These are phyloP conservation scores for Panthera leo DNA, from an alignment of 2,113 vertebrate species.

Conservation along the genomic window DNA sequence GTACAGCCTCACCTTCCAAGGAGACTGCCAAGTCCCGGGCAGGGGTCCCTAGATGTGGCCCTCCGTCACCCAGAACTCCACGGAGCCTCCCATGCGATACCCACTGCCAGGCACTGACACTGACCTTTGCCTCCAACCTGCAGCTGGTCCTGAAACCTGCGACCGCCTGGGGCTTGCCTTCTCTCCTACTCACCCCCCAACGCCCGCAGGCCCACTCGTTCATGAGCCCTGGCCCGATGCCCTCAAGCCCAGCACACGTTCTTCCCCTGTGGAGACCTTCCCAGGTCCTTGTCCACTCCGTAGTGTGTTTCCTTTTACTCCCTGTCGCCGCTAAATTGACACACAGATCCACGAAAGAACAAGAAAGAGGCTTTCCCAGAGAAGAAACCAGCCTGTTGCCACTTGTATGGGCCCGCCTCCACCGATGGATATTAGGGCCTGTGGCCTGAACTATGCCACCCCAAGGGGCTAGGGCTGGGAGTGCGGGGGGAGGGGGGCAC, in stretches of 20 bases:
- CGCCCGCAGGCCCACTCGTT: background rate
- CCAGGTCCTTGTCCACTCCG: background rate
- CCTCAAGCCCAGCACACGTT: background rate
- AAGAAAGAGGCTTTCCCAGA: background rate
- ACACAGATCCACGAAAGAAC: background rate
- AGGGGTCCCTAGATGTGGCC: rapidly evolving
- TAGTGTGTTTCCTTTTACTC: too few relatives aligned
- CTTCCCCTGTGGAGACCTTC: too few relatives aligned
- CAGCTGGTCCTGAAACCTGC: rapidly evolving
- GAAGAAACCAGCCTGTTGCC: background rate
- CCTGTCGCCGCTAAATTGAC: background rate
- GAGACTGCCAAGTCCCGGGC: background rate
- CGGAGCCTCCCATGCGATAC: rapidly evolving
- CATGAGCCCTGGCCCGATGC: rapidly evolving
- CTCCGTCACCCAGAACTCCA: too few relatives aligned
- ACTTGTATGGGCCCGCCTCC: background rate
- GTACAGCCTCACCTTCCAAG: background rate
- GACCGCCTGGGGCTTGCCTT: background rate
- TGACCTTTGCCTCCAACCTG: background rate
- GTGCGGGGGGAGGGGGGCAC: background rate
- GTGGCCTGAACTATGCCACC: background rate
- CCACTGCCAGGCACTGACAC: background rate
- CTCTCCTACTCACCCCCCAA: too few relatives aligned
- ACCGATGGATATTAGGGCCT: background rate
- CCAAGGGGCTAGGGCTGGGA: too few relatives aligned